A percentile compares a stretch with the other conserved stretches of the same genome.
Evolutionary conservation across 1,140 invertebrate species (phyloP).

Genomic region (Dendroctonus valens): DNA sequence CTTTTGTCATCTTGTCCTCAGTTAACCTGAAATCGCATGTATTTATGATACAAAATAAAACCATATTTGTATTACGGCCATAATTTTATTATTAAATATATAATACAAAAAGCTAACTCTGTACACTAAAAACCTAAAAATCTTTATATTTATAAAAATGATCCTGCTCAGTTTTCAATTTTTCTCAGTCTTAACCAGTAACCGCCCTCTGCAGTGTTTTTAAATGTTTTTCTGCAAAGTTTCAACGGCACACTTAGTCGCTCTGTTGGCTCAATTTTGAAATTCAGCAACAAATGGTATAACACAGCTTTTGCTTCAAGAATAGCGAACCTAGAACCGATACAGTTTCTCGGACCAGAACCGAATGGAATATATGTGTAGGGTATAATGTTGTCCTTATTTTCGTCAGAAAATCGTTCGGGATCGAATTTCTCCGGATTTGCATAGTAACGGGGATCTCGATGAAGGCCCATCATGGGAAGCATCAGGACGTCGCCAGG

Average conservation of each 20-base stretch:
- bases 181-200: slow-evolving; percentile 43
- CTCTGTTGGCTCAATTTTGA: slow-evolving; percentile 32
- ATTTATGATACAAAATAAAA: too few species aligned
- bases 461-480: slow-evolving; percentile 58
- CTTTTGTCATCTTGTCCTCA: too few species aligned
- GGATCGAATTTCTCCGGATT: slow-evolving; percentile 54
- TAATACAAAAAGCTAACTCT: too few species aligned
- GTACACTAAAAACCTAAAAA: too few species aligned
- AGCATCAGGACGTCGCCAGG: slow-evolving; percentile 42
- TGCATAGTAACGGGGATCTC: slow-evolving; percentile 49
- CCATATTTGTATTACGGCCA: too few species aligned
- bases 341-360: slow-evolving; percentile 42
- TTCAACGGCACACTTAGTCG: slow-evolving; percentile 39
- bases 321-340: slow-evolving; percentile 34
- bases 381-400: slow-evolving; percentile 36
- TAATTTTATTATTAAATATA: too few species aligned
- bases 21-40: too few species aligned
- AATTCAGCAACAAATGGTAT: slow-evolving; percentile 41
- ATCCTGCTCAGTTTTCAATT: neutral
- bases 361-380: slow-evolving; percentile 14
- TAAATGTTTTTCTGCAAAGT: slow-evolving; percentile 26
- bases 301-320: slow-evolving; percentile 41
- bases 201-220: slow-evolving; percentile 33
- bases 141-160: too few species aligned
- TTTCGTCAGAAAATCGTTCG: slow-evolving; percentile 51